These are phyloP conservation scores for Chromoteleia sp. DNA, from an alignment of 2,888 invertebrate genomes.

Conservation along the genomic window DNA sequence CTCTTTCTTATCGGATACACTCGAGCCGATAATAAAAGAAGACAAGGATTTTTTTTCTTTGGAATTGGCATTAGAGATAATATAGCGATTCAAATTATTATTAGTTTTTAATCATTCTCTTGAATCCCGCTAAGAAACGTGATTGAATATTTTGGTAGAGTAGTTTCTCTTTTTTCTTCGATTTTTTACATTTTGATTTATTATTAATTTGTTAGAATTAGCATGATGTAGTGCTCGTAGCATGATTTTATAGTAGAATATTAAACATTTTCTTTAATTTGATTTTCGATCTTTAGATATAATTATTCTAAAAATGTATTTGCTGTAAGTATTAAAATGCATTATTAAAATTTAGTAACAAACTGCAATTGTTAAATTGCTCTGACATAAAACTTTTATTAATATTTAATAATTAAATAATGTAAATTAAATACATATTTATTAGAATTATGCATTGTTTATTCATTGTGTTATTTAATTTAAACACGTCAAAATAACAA, in stretches of 20 bases:
- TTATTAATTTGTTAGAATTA: slow-evolving; percentile 12
- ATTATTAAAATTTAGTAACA: no score
- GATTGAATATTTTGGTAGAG: slow-evolving; percentile 42
- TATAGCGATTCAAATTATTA: slow-evolving; percentile 15
- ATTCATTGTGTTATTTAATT: no score
- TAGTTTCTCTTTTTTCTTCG: slow-evolving; percentile 38
- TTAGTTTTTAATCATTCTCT: slow-evolving; percentile 26
- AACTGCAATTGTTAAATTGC: no score
- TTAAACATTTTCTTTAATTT: background rate
- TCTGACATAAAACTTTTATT: no score
- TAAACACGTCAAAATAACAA: no score
- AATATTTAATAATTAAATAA: no score
- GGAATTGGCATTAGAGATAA: slow-evolving; percentile 37
- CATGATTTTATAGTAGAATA: slow-evolving; percentile 32
- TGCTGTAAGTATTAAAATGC: no score
- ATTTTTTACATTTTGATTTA: slow-evolving; percentile 12
- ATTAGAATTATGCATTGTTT: no score
- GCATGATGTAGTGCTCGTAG: slow-evolving; percentile 53
- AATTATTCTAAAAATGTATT: background rate
- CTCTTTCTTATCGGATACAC: slow-evolving; percentile 66
- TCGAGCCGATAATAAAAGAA: slow-evolving; percentile 46
- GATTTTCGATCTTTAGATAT: background rate
- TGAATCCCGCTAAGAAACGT: slow-evolving; percentile 45
- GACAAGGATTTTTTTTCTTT: slow-evolving; percentile 37
- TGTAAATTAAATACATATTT: no score